phyloP scores from a whole-genome alignment of 2,888 invertebrate species.

The Machimus atricapillus region DNA sequence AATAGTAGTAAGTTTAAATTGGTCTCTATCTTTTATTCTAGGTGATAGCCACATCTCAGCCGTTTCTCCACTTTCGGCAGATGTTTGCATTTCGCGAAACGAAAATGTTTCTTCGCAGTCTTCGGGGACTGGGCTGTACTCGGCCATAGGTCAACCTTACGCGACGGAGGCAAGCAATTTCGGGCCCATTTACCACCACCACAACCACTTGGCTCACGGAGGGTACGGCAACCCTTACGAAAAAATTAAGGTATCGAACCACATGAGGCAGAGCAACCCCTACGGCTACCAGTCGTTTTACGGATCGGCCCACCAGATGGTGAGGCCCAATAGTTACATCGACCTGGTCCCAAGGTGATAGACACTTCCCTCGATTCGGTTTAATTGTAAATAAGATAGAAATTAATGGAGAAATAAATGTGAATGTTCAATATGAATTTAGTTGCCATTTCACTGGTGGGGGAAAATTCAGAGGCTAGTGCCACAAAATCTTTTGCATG shows the following conservation, averaged over 20 bases:
- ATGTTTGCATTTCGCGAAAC: conserved; percentile 33
- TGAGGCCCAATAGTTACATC: conserved; percentile 51
- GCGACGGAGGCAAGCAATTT: conserved; percentile 59
- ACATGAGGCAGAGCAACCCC: conserved; percentile 52
- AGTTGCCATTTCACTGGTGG: not conserved
- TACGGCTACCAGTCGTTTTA: conserved; percentile 61
- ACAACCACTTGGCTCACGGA: conserved; percentile 53
- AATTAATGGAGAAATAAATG: not conserved
- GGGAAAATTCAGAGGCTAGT: not conserved
- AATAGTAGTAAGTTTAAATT: not conserved
- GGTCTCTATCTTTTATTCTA: not conserved
- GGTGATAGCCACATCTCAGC: conserved; percentile 36
- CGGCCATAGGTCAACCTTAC: conserved; percentile 58
- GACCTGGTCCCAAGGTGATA: conserved; percentile 34
- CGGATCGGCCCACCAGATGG: conserved; percentile 56
- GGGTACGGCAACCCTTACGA: conserved; percentile 60
- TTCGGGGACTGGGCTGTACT: not conserved
- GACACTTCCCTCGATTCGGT: not conserved
- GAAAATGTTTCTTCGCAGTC: conserved; percentile 22
- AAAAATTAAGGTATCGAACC: conserved; percentile 57
- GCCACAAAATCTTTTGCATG: not conserved
- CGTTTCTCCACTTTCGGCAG: conserved; percentile 5
- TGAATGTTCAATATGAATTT: not conserved
- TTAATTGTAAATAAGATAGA: not conserved
- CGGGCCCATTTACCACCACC: conserved; percentile 62